phyloP scores from a whole-genome alignment of 2,888 invertebrate species.

The Stramonita haemastoma region DNA sequence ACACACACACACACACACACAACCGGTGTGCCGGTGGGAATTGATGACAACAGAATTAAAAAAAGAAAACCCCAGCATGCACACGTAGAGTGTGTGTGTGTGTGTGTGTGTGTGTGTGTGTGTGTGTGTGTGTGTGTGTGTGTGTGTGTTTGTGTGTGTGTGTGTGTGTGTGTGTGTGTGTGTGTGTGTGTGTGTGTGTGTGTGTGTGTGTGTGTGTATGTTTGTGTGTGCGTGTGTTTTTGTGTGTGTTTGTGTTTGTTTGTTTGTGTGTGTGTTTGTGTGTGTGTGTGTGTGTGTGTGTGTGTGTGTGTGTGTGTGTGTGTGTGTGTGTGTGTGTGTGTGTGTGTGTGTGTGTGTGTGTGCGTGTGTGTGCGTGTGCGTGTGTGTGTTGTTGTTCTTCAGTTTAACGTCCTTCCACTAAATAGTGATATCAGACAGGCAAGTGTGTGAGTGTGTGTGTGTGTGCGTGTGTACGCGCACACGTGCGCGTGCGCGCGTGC shows the following conservation, averaged over 20 bases:
- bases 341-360: background rate
- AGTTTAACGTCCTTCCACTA: too few relatives aligned
- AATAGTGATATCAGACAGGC: too few relatives aligned
- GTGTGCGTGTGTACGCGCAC: background rate
- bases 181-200: background rate
- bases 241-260: background rate
- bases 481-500: background rate
- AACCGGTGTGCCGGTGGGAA: too few relatives aligned
- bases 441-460: too few relatives aligned
- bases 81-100: too few relatives aligned
- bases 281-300: too few relatives aligned
- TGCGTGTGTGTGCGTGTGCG: background rate
- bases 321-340: background rate
- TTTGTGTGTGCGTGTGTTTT: too few relatives aligned
- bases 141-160: background rate
- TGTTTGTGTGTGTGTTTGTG: conserved; percentile 6
- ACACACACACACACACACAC: conserved; percentile 26
- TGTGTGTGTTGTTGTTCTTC: too few relatives aligned
- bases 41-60: too few relatives aligned
- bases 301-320: background rate
- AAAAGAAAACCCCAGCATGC: too few relatives aligned
- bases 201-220: too few relatives aligned
- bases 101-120: too few relatives aligned
- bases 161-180: conserved; percentile 9
- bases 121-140: background rate